phyloP scores from a whole-genome alignment of 2,888 invertebrate genomes.

The Cyclophora punctaria region DNA sequence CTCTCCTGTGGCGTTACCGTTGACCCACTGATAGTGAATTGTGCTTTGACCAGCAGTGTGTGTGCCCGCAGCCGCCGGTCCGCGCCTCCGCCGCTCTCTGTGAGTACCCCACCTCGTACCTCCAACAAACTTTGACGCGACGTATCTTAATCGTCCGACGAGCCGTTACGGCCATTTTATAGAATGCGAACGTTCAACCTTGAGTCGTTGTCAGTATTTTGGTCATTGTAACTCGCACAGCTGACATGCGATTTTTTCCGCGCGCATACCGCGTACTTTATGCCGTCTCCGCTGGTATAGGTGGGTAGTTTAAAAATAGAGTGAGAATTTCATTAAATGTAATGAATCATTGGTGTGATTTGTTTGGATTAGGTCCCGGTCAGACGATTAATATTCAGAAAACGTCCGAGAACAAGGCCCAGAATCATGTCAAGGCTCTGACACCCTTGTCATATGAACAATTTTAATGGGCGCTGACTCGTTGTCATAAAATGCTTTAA shows the following conservation, averaged over 20 bases:
- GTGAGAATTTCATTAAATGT: constrained; percentile 31
- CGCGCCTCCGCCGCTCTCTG: constrained; percentile 19
- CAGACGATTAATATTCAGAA: constrained; percentile 40
- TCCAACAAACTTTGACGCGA: constrained; percentile 34
- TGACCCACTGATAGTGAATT: constrained; percentile 60
- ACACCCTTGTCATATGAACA: constrained; percentile 39
- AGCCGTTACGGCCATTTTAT: constrained; percentile 64
- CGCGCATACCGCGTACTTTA: constrained; percentile 20
- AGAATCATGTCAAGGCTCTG: constrained; percentile 59
- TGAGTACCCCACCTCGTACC: constrained; percentile 35
- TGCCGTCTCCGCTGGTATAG: constrained; percentile 12
- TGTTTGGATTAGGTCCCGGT: constrained; percentile 35
- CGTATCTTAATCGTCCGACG: constrained; percentile 48
- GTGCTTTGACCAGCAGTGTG: constrained; percentile 43
- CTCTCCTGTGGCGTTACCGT: constrained; percentile 41
- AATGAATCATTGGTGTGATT: constrained; percentile 28
- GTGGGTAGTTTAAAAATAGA: constrained; percentile 28
- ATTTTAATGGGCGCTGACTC: constrained; percentile 17
- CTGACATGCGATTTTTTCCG: constrained; percentile 37
- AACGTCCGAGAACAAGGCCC: constrained; percentile 39
- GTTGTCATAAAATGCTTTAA: constrained; percentile 14
- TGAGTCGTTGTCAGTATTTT: constrained; percentile 60
- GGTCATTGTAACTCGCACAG: constrained; percentile 51
- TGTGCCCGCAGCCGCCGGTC: constrained; percentile 23
- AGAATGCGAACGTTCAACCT: constrained; percentile 56